Evolutionary conservation across 1,140 invertebrate species (phyloP), one percentile per base, ranked within the genome.

Genomic region (Portunus trituberculatus): DNA sequence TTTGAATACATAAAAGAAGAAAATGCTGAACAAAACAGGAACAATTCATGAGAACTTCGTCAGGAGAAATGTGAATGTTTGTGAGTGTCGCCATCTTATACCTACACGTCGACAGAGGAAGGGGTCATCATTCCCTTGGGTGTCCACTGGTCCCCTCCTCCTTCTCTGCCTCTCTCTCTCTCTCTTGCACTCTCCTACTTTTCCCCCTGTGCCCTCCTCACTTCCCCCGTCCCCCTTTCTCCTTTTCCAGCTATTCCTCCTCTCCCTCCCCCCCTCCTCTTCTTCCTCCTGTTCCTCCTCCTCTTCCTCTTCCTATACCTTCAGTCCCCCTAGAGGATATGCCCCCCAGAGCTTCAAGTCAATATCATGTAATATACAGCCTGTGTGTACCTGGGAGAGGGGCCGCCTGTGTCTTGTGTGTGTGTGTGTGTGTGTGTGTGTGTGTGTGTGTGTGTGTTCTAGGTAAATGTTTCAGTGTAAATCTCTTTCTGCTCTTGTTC

Each of bases 281-380:
- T 28, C 45, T 4, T 20, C n/a, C 91, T 93, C 82, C 59, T n/a
- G 2, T 10, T 59, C 84, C 29, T 16, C 82, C 93, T 48, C 32
- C 20, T 29, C 25, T 46, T 52, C 39, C 87, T 76, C 76, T 39
- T 90, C 88, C 86, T 29, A 29, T 32, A 59, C 31, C 84, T 86
- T 14, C 10, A 12, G 16, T 76, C 28, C 25, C 59, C 86, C 48
- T 39, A 32, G 67, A 76, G 83, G 67, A 83, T 95, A 84, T 91
- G n/a, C 88, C 94, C 94, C 89, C 82, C 48, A 95, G 89, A 91
- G 89, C 76, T 86, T 67, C 67, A 84, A 95, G 90, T 92, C 94
- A 91, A 91, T 92, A 91, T 95, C 90, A 86, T 91, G 89, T 94
- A 94, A 94, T 94, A 94, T 94, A 94, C 87, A 94, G 88, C 52